These are phyloP conservation scores for Scaptodrosophila latifasciaeformis DNA, from an alignment of 2,888 invertebrate species.

Conservation along the genomic window DNA sequence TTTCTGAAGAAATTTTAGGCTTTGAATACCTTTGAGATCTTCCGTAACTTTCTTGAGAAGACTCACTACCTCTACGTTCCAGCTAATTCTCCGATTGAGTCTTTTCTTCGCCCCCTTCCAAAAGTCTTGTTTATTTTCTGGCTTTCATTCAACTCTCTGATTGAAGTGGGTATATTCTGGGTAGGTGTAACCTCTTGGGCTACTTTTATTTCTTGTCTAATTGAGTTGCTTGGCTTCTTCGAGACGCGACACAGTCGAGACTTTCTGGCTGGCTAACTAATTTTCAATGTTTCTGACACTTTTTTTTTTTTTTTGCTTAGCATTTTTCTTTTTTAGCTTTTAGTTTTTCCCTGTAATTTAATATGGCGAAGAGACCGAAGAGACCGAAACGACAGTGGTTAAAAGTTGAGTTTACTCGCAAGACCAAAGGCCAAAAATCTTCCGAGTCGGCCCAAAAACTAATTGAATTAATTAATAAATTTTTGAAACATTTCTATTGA, in stretches of 20 bases:
- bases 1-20: no score
- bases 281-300: constrained; percentile 14
- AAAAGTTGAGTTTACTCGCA: no score
- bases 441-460: no score
- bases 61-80: no score
- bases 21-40: no score
- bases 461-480: no score
- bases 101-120: constrained; percentile 23
- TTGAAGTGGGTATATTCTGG: constrained; percentile 8
- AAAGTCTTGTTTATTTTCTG: background rate
- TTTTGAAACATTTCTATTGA: no score
- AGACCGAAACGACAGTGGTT: no score
- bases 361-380: no score
- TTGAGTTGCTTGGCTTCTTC: constrained; percentile 66
- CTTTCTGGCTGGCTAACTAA: background rate
- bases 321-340: constrained; percentile 40
- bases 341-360: constrained; percentile 55
- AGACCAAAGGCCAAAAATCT: no score
- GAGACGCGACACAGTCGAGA: background rate
- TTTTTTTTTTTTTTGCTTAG: constrained; percentile 7
- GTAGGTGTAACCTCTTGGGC: constrained; percentile 9
- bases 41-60: no score
- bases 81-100: constrained; percentile 13
- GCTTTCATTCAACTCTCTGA: background rate
- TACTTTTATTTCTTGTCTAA: constrained; percentile 40